These are phyloP conservation scores for Haliaeetus leucogaster DNA, from an alignment of 2,113 vertebrate species.

Conservation along the genomic window DNA sequence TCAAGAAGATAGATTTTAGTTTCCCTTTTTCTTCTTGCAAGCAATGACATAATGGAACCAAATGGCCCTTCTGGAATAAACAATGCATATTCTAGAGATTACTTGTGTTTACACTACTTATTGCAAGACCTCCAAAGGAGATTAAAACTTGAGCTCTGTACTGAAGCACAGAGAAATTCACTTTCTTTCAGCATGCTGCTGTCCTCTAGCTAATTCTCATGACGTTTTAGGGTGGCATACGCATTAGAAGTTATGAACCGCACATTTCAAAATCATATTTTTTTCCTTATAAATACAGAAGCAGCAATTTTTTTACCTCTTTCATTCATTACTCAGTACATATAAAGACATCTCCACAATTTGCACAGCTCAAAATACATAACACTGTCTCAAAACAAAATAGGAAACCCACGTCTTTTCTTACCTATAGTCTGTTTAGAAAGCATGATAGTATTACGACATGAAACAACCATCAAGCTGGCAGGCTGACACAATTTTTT, in stretches of 20 bases:
- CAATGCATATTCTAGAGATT: slow-evolving; percentile 51
- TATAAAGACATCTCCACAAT: not conserved
- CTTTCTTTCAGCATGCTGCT: not conserved
- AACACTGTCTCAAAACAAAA: not conserved
- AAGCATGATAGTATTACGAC: not conserved
- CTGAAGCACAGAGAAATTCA: not conserved
- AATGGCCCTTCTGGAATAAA: slow-evolving; percentile 54
- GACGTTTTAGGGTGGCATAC: not conserved
- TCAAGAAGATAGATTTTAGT: slow-evolving; percentile 36
- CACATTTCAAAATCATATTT: not conserved
- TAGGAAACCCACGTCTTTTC: not conserved
- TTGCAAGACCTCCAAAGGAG: slow-evolving; percentile 41
- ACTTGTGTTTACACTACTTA: slow-evolving; percentile 31
- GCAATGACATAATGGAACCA: slow-evolving; percentile 62
- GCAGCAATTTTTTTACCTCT: not conserved
- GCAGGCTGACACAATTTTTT: not conserved
- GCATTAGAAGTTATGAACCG: not conserved
- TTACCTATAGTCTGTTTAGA: not conserved
- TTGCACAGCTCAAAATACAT: not conserved
- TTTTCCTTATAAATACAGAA: not conserved
- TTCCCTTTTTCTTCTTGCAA: slow-evolving; percentile 25
- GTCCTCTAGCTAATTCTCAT: not conserved
- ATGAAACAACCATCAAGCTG: not conserved
- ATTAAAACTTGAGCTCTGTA: not conserved
- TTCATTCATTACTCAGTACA: not conserved